These are phyloP conservation scores for Notolepis coatsorum DNA, from an alignment of 2,797 vertebrate genomes.

Conservation along the genomic window DNA sequence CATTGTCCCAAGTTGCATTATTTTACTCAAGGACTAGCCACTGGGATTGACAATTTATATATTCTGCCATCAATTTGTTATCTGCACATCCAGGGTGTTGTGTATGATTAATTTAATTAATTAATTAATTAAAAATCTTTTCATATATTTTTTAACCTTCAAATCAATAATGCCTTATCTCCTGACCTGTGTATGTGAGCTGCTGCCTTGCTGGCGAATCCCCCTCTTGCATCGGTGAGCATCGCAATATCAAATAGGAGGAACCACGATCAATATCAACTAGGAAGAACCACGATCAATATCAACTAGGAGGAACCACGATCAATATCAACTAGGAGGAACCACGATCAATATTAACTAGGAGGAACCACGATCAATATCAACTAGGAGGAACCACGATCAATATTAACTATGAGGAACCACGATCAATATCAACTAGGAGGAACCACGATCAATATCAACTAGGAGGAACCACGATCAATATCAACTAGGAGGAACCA, in stretches of 20 bases:
- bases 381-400: no score
- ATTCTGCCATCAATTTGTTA: no score
- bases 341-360: no score
- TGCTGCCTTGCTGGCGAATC: slow-evolving; percentile 15
- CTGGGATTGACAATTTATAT: not conserved
- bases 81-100: not conserved
- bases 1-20: not conserved
- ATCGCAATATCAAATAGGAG: slow-evolving; percentile 39
- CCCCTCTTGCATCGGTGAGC: slow-evolving; percentile 43
- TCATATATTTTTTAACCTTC: slow-evolving; percentile 7
- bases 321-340: no score
- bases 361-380: slow-evolving; percentile 23
- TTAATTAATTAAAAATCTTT: no score
- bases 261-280: no score
- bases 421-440: no score
- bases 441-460: slow-evolving; percentile 19
- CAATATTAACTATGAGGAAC: slow-evolving; percentile 3
- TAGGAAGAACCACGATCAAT: no score
- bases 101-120: no score
- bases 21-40: not conserved
- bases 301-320: slow-evolving; percentile 23
- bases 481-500: slow-evolving; percentile 28
- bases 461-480: slow-evolving; percentile 23
- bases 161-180: slow-evolving; percentile 27
- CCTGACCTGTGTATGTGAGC: slow-evolving; percentile 21